phyloP scores from a whole-genome alignment of 2,797 vertebrate species.

The Brachyalestes nurse region DNA sequence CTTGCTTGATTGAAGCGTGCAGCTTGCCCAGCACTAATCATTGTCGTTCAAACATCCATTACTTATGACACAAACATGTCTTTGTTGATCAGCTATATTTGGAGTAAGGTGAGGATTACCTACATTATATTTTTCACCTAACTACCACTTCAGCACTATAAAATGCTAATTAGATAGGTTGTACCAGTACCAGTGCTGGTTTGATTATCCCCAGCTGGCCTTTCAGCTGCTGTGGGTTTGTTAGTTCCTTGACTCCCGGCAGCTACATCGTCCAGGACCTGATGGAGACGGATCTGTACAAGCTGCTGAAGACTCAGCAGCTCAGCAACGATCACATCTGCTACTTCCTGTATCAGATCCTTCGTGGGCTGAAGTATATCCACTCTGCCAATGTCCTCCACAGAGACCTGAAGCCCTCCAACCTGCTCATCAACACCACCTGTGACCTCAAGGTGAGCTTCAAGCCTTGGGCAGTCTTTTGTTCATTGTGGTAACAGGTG shows the following conservation, averaged over 20 bases:
- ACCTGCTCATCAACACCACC: conserved; percentile 95
- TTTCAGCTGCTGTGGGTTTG: conserved; percentile 9
- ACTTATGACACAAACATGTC: background rate
- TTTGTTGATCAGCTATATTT: background rate
- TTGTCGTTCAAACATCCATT: too few species aligned
- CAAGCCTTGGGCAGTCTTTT: background rate
- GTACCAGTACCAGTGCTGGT: background rate
- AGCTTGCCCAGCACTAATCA: background rate
- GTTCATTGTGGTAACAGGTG: background rate
- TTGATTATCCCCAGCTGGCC: background rate
- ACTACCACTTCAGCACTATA: background rate
- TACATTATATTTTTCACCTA: background rate
- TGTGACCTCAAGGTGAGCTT: conserved; percentile 90
- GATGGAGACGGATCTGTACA: conserved; percentile 97
- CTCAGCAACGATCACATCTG: conserved; percentile 92
- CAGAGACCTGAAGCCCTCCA: conserved; percentile 93
- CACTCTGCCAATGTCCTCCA: conserved; percentile 95
- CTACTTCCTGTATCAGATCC: conserved; percentile 96
- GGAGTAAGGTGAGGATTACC: background rate
- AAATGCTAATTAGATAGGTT: conserved; percentile 1
- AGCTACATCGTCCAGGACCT: conserved; percentile 96
- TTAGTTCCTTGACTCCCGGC: conserved; percentile 72
- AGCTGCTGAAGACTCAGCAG: conserved; percentile 90
- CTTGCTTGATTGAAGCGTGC: background rate
- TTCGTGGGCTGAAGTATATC: conserved; percentile 94